Base-by-base conservation (phyloP, 2,113 vertebrate species). In the Melanocharis versteri region DNA sequence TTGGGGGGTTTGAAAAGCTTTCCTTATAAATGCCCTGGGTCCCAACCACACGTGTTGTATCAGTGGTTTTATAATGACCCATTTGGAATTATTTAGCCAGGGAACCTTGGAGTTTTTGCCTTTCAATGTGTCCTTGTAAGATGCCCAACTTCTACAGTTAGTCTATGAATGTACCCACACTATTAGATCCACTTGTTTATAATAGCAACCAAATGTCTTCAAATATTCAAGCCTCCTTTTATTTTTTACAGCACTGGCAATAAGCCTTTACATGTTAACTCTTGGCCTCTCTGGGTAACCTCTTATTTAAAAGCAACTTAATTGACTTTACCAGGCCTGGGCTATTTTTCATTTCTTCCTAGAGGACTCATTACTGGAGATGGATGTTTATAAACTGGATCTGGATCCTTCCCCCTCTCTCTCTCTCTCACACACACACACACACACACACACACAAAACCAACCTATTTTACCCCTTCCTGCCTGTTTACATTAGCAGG, bases 181-280 rank as follows among this genome's bases (percentile, higher is more conserved):
- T 87, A 95, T 94, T 83, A 95, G 93, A 96, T 96, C 93, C 93
- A 93, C 96, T 97, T 97, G 94, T 96, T 96, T 70, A 51, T 98
- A 98, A 97, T 96, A 97, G 89, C 94, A 98, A 97, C 96, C 97
- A 96, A 98, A 97, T 97, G 97, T 97, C 96, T 96, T 97, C 96
- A 93, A 92, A 93, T 95, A 93, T 95, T 91, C 77, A 61, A 91
- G 62, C 94, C 80, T 93, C 89, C 77, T 95, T 96, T 88, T 97
- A 94, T 95, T 96, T 97, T 95, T 95, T 68, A 37, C 80, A 93
- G 87, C 94, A 69, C 87, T 89, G 90, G 89, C 45, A 61, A 94
- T 65, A 62, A 94, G 94, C 80, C 84, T 94, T 88, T 96, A 94
- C 77, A 80, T 83, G 93, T 93, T 96, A 92, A 93, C 90, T 97